Evolutionary conservation across 2,888 invertebrate species (phyloP), one percentile per base, ranked within the genome.

Genomic region (Alloscopus bannaensis): DNA sequence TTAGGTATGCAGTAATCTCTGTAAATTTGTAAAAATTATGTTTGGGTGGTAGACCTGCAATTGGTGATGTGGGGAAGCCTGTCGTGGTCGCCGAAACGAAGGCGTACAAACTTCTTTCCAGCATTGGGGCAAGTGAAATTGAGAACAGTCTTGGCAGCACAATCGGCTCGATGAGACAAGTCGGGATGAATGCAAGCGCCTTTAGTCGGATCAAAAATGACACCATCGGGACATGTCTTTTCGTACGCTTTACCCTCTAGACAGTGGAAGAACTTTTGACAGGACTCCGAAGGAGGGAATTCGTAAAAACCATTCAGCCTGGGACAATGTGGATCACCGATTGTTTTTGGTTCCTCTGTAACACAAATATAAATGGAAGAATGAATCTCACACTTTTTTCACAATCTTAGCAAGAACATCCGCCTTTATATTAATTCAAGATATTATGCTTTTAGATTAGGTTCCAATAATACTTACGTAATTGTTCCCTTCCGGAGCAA

Each of bases 321-420:
- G 1, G 83, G 83, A 50, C 86, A 86, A 1, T 79, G 52, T n/a
- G 72, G 75, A 52, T 52, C 52, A 66, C 92, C 93, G 0, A 94
- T 94, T 0, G 95, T 91, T 84, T 92, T 91, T 0, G 93, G 88
- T 1, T 92, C 91, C 87, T 94, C 94, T 94, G 88, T 0, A 59
- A 87, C 86, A 42, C 69, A 69, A 3, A 57, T 18, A 57, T 68
- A 59, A 60, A 31, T 62, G 42, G 36, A 36, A 75, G 59, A 42
- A 36, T 36, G 13, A 50, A n/a, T 18, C 18, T 50, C 8, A 45
- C 36, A 62, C 59, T 31, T 13, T n/a, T n/a, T n/a, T n/a, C n/a
- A n/a, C n/a, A n/a, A n/a, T n/a, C n/a, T n/a, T n/a, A n/a, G n/a
- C n/a, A n/a, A n/a, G n/a, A n/a, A n/a, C n/a, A n/a, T n/a, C n/a